These are phyloP conservation scores for Eurois occulta DNA, from an alignment of 2,888 invertebrate genomes.

Conservation along the genomic window DNA sequence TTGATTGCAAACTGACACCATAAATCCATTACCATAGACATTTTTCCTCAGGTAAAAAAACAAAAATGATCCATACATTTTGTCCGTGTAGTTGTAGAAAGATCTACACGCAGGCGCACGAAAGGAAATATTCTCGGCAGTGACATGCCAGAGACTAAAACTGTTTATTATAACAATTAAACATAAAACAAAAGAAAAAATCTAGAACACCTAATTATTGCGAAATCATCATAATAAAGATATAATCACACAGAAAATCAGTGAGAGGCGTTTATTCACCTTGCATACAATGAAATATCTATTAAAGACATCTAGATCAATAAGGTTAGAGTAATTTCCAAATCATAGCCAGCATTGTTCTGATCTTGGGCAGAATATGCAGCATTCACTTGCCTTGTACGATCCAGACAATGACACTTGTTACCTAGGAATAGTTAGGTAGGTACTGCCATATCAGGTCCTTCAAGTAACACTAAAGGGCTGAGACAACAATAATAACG, in stretches of 20 bases:
- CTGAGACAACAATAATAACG: not conserved
- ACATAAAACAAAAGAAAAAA: not conserved
- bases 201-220: not conserved
- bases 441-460: not conserved
- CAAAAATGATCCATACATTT: no score
- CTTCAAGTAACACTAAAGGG: not conserved
- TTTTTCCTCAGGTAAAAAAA: not conserved
- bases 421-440: not conserved
- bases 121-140: not conserved
- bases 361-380: constrained; percentile 41
- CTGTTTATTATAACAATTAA: not conserved
- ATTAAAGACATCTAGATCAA: constrained; percentile 19
- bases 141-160: not conserved
- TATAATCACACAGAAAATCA: constrained; percentile 7
- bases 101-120: no score
- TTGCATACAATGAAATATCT: constrained; percentile 25
- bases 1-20: not conserved
- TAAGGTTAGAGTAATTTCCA: constrained; percentile 46
- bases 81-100: no score
- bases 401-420: constrained; percentile 47
- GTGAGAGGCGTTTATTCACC: constrained; percentile 32
- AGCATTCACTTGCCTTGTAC: constrained; percentile 47
- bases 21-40: not conserved
- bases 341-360: constrained; percentile 65
- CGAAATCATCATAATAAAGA: constrained; percentile 6